phyloP scores from a whole-genome alignment of 2,113 vertebrate genomes.

The Neogobius melanostomus region DNA sequence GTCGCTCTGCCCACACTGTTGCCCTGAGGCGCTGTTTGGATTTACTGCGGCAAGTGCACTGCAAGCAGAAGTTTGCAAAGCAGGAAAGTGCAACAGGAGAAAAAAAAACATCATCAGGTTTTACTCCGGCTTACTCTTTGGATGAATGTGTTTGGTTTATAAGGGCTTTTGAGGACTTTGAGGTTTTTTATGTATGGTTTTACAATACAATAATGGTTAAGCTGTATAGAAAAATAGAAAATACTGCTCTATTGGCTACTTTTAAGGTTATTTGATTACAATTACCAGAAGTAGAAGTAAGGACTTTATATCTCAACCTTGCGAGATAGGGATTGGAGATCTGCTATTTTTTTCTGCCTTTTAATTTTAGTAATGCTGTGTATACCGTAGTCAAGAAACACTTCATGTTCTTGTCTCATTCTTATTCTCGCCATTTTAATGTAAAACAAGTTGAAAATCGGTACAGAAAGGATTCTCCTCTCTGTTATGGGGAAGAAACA shows the following conservation, averaged over 20 bases:
- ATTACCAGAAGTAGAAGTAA: too few relatives aligned
- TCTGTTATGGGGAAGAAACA: slow-evolving; percentile 13
- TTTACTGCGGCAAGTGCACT: slow-evolving; percentile 19
- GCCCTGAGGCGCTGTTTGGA: slow-evolving; percentile 51
- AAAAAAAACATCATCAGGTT: background rate
- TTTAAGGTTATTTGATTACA: too few relatives aligned
- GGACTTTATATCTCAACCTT: too few relatives aligned
- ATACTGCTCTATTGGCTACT: too few relatives aligned
- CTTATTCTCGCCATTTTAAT: slow-evolving; percentile 6
- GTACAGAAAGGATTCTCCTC: slow-evolving; percentile 15
- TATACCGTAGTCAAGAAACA: too few relatives aligned
- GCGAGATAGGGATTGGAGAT: too few relatives aligned
- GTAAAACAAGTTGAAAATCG: slow-evolving; percentile 14
- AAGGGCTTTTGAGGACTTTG: background rate
- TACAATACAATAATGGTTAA: background rate
- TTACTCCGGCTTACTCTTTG: background rate
- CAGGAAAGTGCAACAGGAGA: background rate
- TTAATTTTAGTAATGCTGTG: too few relatives aligned
- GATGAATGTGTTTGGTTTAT: background rate
- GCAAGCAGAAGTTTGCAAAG: slow-evolving; percentile 18
- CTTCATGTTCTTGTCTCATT: background rate
- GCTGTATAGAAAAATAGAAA: too few relatives aligned
- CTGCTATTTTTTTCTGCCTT: too few relatives aligned
- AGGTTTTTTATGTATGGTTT: background rate
- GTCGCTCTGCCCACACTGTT: slow-evolving; percentile 42